These are phyloP conservation scores for Onychomys arenicola DNA, from an alignment of 2,797 vertebrate genomes.

Conservation along the genomic window DNA sequence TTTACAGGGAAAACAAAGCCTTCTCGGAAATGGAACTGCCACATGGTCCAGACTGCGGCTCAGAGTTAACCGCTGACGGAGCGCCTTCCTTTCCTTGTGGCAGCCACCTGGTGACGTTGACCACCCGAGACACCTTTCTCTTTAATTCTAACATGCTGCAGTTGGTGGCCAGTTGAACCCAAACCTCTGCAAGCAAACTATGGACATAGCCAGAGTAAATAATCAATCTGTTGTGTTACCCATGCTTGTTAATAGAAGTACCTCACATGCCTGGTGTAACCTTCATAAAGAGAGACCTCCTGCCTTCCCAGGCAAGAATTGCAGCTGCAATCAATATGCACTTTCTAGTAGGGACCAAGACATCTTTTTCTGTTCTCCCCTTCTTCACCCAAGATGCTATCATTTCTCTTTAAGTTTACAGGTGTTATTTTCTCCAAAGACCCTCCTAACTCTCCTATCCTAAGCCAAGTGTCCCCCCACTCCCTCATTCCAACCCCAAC, in stretches of 20 bases:
- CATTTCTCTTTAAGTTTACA: background rate
- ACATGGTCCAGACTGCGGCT: conserved; percentile 15
- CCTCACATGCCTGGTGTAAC: background rate
- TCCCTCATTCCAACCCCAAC: background rate
- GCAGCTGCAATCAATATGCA: background rate
- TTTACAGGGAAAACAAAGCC: conserved; percentile 69
- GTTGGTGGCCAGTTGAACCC: background rate
- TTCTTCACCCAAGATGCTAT: conserved; percentile 20
- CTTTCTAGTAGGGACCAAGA: background rate
- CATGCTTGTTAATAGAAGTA: background rate
- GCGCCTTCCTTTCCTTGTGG: background rate
- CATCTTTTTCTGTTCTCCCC: background rate
- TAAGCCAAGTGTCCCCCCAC: background rate
- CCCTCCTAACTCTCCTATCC: background rate
- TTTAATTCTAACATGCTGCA: background rate
- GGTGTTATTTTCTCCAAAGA: background rate
- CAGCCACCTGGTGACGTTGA: background rate
- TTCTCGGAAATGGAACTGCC: conserved; percentile 63
- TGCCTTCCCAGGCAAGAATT: background rate
- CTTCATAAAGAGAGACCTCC: background rate
- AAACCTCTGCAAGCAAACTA: background rate
- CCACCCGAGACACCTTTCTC: background rate
- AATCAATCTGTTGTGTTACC: background rate
- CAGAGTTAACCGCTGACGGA: background rate
- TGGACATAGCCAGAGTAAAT: background rate